Percentiles rank a stretch among this genome's conserved stretches.
These are phyloP conservation scores for Autographa gamma DNA, from an alignment of 2,888 invertebrate genomes.

Conservation along the genomic window DNA sequence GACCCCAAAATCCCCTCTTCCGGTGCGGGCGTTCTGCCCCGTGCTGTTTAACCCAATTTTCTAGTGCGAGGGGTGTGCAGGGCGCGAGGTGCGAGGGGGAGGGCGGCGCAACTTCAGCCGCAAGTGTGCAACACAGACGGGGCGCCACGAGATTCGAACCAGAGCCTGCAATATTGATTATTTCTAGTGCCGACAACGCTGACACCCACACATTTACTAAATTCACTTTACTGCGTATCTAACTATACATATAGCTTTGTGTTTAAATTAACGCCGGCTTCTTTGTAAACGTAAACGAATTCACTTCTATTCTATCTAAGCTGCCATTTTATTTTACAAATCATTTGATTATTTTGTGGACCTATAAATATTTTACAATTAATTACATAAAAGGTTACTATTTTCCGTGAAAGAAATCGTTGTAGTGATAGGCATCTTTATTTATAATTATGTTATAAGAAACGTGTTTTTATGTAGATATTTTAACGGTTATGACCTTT, in stretches of 20 bases:
- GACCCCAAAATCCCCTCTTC: slow-evolving; percentile 86
- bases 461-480: neutral
- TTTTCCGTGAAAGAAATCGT: neutral
- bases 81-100: slow-evolving; percentile 73
- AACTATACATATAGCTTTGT: slow-evolving; percentile 31
- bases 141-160: slow-evolving; percentile 78
- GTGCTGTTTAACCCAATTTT: slow-evolving; percentile 88
- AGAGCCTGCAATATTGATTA: slow-evolving; percentile 85
- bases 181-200: slow-evolving; percentile 69
- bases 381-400: neutral
- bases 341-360: neutral
- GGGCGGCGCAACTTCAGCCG: slow-evolving; percentile 80
- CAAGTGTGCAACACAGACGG: slow-evolving; percentile 83
- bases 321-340: slow-evolving; percentile 1
- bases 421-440: neutral
- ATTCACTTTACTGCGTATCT: slow-evolving; percentile 42
- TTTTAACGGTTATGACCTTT: neutral
- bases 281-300: neutral
- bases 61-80: slow-evolving; percentile 82
- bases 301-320: neutral
- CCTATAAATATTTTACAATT: no score
- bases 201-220: slow-evolving; percentile 45
- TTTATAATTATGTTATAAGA: neutral
- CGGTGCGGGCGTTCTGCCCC: slow-evolving; percentile 83
- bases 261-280: neutral